Evolutionary conservation across 2,113 vertebrate species (phyloP).

Genomic region (human (Homo sapiens)): DNA sequence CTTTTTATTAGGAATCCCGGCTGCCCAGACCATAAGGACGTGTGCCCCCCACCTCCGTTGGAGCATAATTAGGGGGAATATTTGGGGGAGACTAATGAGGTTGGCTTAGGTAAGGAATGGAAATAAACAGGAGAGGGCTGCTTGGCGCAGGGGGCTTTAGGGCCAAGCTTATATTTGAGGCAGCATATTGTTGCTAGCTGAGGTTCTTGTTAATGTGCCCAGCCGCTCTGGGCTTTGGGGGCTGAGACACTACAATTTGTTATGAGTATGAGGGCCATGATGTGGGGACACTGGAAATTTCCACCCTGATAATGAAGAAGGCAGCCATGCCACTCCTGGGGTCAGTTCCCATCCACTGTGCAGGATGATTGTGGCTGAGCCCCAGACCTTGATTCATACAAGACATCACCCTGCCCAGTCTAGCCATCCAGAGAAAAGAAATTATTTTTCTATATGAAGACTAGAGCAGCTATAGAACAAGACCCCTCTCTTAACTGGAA

Average conservation of each 20-base stretch:
- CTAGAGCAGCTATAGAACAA: not conserved
- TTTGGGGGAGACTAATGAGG: conserved; percentile 59
- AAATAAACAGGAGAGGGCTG: not conserved
- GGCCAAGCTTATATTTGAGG: not conserved
- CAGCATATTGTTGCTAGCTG: not conserved
- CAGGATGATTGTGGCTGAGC: not conserved
- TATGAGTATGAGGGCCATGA: not conserved
- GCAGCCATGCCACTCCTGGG: not conserved
- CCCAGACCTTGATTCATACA: too few species aligned
- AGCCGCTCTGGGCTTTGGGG: not conserved
- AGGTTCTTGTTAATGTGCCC: not conserved
- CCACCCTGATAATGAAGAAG: not conserved
- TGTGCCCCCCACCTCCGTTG: not conserved
- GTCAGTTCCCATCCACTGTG: not conserved
- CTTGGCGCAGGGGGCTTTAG: not conserved
- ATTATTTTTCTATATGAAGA: not conserved
- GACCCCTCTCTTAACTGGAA: not conserved
- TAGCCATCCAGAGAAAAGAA: not conserved
- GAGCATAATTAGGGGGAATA: conserved; percentile 53
- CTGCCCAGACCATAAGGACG: conserved; percentile 78
- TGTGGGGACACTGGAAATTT: not conserved
- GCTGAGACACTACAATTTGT: not conserved
- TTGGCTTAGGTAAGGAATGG: not conserved
- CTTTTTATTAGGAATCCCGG: conserved; percentile 79
- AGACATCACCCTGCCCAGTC: too few species aligned